phyloP scores from a whole-genome alignment of 2,113 vertebrate species.

The Sylvietta virens region DNA sequence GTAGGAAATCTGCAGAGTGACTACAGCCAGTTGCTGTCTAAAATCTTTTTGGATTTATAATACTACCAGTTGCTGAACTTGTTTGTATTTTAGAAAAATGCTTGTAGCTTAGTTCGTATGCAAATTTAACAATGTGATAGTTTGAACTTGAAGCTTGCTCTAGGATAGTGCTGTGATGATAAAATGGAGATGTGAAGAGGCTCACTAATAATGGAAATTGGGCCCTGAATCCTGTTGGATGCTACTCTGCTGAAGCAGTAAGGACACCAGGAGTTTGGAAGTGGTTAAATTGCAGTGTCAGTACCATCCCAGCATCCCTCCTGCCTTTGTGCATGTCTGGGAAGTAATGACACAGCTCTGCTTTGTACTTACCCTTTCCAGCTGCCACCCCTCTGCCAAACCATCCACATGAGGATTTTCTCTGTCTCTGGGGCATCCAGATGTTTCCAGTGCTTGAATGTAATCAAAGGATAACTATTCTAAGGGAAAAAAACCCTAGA shows the following conservation, averaged over 20 bases:
- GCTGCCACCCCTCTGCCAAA: background rate
- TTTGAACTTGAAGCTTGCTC: background rate
- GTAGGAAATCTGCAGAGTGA: background rate
- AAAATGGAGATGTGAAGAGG: background rate
- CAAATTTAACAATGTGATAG: background rate
- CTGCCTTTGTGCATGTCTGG: background rate
- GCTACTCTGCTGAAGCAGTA: background rate
- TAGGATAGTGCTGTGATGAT: background rate
- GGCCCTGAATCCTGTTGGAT: background rate
- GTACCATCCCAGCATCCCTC: background rate
- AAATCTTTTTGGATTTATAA: background rate
- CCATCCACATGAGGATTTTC: background rate
- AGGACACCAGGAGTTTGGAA: background rate
- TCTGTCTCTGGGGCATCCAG: background rate
- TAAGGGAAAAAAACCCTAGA: background rate
- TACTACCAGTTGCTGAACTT: background rate
- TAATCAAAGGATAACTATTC: background rate
- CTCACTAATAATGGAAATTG: background rate
- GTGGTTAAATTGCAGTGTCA: background rate
- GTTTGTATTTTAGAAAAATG: background rate
- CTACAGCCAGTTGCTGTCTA: background rate
- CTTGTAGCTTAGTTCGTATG: background rate
- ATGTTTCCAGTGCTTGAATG: background rate
- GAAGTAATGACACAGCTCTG: background rate
- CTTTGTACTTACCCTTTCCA: background rate